These are phyloP conservation scores for Apostichopus leukothele DNA, from an alignment of 53 echinoderm and acorn worm genomes.

Conservation along the genomic window DNA sequence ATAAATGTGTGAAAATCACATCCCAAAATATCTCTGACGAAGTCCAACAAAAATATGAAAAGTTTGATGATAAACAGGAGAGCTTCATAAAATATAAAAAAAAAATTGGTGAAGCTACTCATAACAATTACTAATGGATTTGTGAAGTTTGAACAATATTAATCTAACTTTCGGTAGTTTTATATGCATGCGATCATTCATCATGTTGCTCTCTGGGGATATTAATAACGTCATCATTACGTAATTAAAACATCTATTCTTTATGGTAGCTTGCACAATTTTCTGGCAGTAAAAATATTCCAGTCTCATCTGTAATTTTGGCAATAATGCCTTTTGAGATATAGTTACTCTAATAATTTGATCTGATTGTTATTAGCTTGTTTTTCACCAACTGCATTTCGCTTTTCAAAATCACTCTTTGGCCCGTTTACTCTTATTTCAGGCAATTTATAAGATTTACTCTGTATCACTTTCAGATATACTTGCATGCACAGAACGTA, in stretches of 20 bases:
- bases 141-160: background rate
- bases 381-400: too few species aligned
- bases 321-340: background rate
- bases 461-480: too few species aligned
- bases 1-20: slow-evolving; percentile 9
- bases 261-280: background rate
- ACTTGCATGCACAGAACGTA: too few species aligned
- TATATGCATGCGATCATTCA: background rate
- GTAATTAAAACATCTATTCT: slow-evolving; percentile 7
- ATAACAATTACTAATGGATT: background rate
- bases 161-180: background rate
- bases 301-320: background rate
- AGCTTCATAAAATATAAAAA: background rate
- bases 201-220: background rate
- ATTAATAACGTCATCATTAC: slow-evolving; percentile 1
- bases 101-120: background rate
- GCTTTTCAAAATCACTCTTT: too few species aligned
- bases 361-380: background rate
- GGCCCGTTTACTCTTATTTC: too few species aligned
- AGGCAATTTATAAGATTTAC: too few species aligned
- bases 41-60: background rate
- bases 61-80: background rate
- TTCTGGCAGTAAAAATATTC: background rate
- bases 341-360: background rate
- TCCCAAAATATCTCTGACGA: background rate